Base-by-base conservation (phyloP, 2,113 vertebrate species). In the Pollachius pollachius region DNA sequence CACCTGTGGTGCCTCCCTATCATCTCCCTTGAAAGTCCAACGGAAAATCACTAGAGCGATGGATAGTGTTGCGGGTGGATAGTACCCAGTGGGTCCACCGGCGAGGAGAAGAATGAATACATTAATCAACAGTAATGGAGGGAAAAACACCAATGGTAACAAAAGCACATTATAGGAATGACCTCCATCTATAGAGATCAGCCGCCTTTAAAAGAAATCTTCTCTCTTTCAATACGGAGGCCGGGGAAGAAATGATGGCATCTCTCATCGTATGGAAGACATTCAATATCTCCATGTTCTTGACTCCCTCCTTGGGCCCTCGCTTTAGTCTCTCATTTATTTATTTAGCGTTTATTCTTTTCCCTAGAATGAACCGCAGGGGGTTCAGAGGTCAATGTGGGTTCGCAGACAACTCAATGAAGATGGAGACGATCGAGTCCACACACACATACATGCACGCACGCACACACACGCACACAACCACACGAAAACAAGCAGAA, bases 271-370 rank as follows among this genome's bases (percentile, higher is more conserved):
- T 59, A 65, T 58, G 41, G 25, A 71, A 59, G 15, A 65, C 52
- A 5, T 23, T 65, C 69, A 64, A 84, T 78, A 78, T 75, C 56
- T 52, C 30, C n/a, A 7, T 74, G 62, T 85, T 85, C 54, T 7
- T 57, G n/a, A 17, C 54, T 57, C 54, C n/a, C n/a, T n/a, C n/a
- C n/a, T n/a, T 6, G 4, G 54, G 54, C 15, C 1, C 5, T 57
- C 41, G 8, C 2, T 48, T 48, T 48, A 48, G 2, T 13, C 8
- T 11, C 41, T 11, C 8, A 13, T 48, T 48, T 48, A 48, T 48
- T 48, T 48, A 48, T 48, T 48, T 48, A 48, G 8, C 11, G 12
- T 48, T 48, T 13, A 48, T 48, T 48, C 12, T 1, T 48, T 48
- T 48, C 9, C 41, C 12, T 48, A 9, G 41, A 48, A 57, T 57